Evolutionary conservation across 2,888 invertebrate species (phyloP).

Genomic region (Dermolepida albohirtum): DNA sequence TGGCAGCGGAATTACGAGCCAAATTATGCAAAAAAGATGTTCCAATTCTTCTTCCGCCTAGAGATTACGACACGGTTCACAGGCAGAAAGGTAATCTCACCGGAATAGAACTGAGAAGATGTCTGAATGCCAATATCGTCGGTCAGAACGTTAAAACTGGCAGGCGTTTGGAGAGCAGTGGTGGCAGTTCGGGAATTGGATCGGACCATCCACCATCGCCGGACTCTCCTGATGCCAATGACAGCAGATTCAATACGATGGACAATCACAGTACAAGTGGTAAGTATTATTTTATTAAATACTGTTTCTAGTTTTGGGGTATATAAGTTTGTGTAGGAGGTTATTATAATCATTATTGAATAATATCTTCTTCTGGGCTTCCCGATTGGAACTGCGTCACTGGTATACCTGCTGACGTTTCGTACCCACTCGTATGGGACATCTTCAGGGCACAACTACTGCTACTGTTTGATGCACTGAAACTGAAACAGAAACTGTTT

Average conservation of each 20-base stretch:
- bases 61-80: conserved; percentile 94
- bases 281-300: conserved; percentile 45
- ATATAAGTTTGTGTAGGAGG: too few relatives aligned
- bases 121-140: conserved; percentile 78
- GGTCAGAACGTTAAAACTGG: conserved; percentile 65
- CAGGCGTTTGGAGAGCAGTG: conserved; percentile 64
- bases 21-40: conserved; percentile 71
- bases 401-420: too few relatives aligned
- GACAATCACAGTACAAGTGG: conserved; percentile 69
- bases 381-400: too few relatives aligned
- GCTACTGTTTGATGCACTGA: too few relatives aligned
- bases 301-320: background rate
- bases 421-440: too few relatives aligned
- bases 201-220: conserved; percentile 90
- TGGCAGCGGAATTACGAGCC: conserved; percentile 90
- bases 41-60: conserved; percentile 89
- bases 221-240: conserved; percentile 67
- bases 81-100: conserved; percentile 80
- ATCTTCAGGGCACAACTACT: too few relatives aligned
- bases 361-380: too few relatives aligned
- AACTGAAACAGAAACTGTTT: too few relatives aligned
- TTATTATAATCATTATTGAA: too few relatives aligned
- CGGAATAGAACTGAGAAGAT: conserved; percentile 78
- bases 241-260: conserved; percentile 64
- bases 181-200: conserved; percentile 89